Conservation (phyloP, 2,113 vertebrate species). For the Chionis minor region DNA sequence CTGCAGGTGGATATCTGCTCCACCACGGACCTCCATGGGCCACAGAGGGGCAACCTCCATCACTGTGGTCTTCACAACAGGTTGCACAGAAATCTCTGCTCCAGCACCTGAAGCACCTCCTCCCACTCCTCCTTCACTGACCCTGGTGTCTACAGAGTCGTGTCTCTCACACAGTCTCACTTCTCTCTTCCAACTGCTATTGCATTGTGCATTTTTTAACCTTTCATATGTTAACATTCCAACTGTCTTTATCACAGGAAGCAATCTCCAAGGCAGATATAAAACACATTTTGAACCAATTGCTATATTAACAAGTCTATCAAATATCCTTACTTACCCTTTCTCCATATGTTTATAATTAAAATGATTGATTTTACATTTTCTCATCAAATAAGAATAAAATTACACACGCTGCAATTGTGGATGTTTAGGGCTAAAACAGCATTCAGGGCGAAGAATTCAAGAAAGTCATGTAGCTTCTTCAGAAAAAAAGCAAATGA, state of each 20-base stretch:
- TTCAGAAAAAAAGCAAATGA: background rate
- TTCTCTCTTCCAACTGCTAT: background rate
- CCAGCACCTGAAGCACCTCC: rapidly evolving
- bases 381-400: background rate
- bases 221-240: too few relatives aligned
- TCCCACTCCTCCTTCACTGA: background rate
- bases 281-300: background rate
- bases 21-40: rapidly evolving
- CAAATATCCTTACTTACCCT: background rate
- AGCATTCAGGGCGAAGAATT: background rate
- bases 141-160: background rate
- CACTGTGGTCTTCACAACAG: background rate
- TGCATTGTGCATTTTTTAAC: rapidly evolving
- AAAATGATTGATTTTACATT: background rate
- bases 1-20: background rate
- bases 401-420: background rate
- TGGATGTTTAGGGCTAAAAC: background rate
- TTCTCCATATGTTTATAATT: background rate
- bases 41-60: rapidly evolving
- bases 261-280: background rate
- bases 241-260: background rate
- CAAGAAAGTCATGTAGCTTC: background rate
- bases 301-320: background rate
- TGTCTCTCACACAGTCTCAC: background rate
- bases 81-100: background rate